phyloP scores from a whole-genome alignment of 2,797 vertebrate species.

The Lycodopsis pacificus region DNA sequence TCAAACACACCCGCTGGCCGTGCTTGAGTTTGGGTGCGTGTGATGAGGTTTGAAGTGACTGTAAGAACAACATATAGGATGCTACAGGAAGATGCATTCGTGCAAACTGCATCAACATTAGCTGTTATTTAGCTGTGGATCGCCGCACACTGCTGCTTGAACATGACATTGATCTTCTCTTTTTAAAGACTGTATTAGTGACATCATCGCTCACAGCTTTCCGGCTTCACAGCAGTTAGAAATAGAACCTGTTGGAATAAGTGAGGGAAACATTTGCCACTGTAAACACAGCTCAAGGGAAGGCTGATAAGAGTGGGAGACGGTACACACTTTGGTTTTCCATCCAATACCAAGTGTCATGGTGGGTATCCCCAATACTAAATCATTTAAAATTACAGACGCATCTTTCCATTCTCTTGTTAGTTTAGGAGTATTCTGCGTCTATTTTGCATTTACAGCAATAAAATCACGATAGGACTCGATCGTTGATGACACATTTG shows the following conservation, averaged over 20 bases:
- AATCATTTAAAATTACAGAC: not conserved
- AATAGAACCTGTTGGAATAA: constrained; percentile 1
- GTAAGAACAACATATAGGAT: constrained; percentile 7
- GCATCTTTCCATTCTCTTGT: not conserved
- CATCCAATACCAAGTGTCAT: not conserved
- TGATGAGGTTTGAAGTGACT: not conserved
- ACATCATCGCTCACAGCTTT: not conserved
- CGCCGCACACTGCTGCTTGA: constrained; percentile 5
- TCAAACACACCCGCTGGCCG: constrained; percentile 21
- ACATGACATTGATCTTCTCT: not conserved
- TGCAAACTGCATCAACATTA: constrained; percentile 36
- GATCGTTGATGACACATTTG: constrained; percentile 1
- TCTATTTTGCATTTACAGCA: not conserved
- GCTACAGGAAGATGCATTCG: constrained; percentile 17
- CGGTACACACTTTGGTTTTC: not conserved
- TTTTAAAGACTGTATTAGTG: not conserved
- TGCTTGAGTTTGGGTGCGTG: not conserved
- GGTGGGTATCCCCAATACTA: not conserved
- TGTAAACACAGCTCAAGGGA: not conserved
- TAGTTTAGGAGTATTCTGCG: not conserved
- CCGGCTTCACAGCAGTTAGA: not conserved
- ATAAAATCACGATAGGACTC: not conserved
- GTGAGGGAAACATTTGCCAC: not conserved
- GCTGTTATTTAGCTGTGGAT: constrained; percentile 32
- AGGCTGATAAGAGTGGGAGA: not conserved